phyloP scores from a whole-genome alignment of 2,797 vertebrate genomes.

The Megaceryle alcyon region DNA sequence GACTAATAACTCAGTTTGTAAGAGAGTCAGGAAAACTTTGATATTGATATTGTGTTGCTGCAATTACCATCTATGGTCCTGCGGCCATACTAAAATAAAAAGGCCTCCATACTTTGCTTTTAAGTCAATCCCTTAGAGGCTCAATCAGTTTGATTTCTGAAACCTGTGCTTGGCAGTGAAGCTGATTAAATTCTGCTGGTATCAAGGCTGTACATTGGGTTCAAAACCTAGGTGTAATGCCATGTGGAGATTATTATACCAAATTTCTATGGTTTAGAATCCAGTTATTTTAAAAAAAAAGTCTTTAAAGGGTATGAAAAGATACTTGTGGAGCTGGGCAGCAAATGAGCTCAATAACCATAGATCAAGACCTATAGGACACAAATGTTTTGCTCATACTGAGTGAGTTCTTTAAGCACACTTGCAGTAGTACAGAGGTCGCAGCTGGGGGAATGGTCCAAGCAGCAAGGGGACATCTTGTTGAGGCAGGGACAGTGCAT shows the following conservation, averaged over 20 bases:
- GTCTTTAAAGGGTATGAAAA: not conserved
- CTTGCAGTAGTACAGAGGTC: not conserved
- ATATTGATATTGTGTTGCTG: slow-evolving; percentile 17
- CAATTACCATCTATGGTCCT: slow-evolving; percentile 29
- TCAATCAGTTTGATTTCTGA: slow-evolving; percentile 61
- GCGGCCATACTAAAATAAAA: slow-evolving; percentile 30
- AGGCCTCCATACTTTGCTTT: slow-evolving; percentile 33
- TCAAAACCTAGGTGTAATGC: slow-evolving; percentile 20
- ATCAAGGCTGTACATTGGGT: not conserved
- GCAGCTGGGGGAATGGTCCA: not conserved
- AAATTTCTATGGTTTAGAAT: not conserved
- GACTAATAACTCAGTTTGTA: slow-evolving; percentile 37
- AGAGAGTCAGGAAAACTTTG: slow-evolving; percentile 29
- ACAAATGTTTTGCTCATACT: accelerated
- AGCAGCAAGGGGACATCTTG: not conserved
- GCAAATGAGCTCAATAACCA: not conserved
- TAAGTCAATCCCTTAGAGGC: slow-evolving; percentile 42
- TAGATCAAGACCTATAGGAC: not conserved
- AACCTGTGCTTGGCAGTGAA: slow-evolving; percentile 24
- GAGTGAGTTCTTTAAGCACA: not conserved
- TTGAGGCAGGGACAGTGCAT: not conserved
- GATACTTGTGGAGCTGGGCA: not conserved
- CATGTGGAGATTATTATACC: not conserved
- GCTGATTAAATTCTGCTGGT: slow-evolving; percentile 45
- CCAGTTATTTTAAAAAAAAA: not conserved